Evolutionary conservation across 2,797 vertebrate genomes (phyloP), one percentile per base, ranked within the genome.

Genomic region (Argyrosomus regius): DNA sequence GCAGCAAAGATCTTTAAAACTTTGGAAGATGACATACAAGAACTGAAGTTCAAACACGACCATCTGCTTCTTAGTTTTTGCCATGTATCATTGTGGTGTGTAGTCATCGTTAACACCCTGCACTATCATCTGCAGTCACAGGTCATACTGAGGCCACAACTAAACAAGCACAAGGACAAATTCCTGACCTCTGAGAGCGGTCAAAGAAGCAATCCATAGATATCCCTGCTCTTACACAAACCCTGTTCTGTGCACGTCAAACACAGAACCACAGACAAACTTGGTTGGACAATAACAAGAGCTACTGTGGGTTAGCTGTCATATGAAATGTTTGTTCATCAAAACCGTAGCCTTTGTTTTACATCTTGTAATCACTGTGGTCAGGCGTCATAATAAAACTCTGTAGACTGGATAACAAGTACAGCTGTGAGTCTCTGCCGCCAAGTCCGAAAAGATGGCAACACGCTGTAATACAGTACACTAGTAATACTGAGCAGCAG

Each of bases 141-240:
- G 53, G 60, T 70, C 64, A 62, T 39, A 39, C 22, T 14, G 18
- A 12, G 57, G 26, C 48, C 20, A 53, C 10, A 16, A 46, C 13
- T 54, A 43, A 67, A 53, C 46, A 24, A 66, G 26, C 17, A 54
- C 65, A 69, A 43, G 43, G 56, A 45, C 9, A 43, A 57, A 59
- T 39, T 59, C 35, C 31, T 60, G 58, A 43, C 35, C 58, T 60
- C 20, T 41, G 10, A 39, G 4, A 41, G 5, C 13, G 31, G 20
- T 60, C 57, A 59, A 41, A 39, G 18, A 22, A 17, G 54, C 26
- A 18, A 18, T 67, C n/a, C 14, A 53, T 3, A 41, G 12, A 22
- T n/a, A 20, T 6, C 39, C n/a, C 17, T 20, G 39, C 1, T 9
- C 5, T 28, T 24, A 56, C 5, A 54, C n/a, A 52, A 35, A 14